A percentile compares a stretch with the other conserved stretches of the same genome.
These are phyloP conservation scores for Pseudorhiza aurosa DNA, from an alignment of 30 jellyfish, hydroid and myxozoan species.

Conservation along the genomic window DNA sequence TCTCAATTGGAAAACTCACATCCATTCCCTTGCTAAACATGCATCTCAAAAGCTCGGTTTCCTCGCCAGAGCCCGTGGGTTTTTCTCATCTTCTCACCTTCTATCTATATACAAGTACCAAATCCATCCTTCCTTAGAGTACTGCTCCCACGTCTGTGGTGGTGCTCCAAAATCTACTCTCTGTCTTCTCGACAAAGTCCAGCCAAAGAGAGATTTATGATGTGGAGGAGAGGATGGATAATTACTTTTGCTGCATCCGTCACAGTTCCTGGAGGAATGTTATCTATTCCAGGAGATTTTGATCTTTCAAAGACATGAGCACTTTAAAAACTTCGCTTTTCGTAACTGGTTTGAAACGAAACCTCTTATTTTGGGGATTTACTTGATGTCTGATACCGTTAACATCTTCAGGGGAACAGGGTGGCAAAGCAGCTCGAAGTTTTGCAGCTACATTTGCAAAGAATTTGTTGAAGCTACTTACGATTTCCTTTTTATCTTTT, in stretches of 20 bases:
- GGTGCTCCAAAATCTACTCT: too few relatives aligned
- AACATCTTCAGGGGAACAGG: conserved; percentile 41
- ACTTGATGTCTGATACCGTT: conserved; percentile 22
- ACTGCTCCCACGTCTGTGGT: too few relatives aligned
- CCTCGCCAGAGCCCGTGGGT: too few relatives aligned
- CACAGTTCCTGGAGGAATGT: conserved; percentile 56
- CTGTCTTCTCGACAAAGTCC: too few relatives aligned
- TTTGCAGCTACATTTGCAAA: conserved; percentile 66
- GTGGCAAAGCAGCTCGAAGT: conserved; percentile 70
- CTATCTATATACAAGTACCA: too few relatives aligned
- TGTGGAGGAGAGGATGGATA: conserved; percentile 62
- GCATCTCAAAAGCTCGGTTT: too few relatives aligned
- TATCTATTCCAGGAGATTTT: conserved; percentile 61
- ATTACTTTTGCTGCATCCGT: conserved; percentile 61
- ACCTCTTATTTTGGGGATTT: conserved; percentile 49
- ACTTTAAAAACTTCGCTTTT: conserved; percentile 50
- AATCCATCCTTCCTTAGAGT: too few relatives aligned
- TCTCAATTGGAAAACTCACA: too few relatives aligned
- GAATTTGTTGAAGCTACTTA: conserved; percentile 32
- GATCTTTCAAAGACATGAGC: conserved; percentile 56
- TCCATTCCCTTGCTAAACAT: too few relatives aligned
- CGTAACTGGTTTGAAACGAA: conserved; percentile 51
- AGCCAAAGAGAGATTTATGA: conserved; percentile 56
- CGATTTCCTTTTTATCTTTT: conserved; percentile 22
- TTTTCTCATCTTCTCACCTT: too few relatives aligned